Evolutionary conservation across 2,888 invertebrate species (phyloP), one percentile per base, ranked within the genome.

Genomic region (Tetheella fluctuosa): DNA sequence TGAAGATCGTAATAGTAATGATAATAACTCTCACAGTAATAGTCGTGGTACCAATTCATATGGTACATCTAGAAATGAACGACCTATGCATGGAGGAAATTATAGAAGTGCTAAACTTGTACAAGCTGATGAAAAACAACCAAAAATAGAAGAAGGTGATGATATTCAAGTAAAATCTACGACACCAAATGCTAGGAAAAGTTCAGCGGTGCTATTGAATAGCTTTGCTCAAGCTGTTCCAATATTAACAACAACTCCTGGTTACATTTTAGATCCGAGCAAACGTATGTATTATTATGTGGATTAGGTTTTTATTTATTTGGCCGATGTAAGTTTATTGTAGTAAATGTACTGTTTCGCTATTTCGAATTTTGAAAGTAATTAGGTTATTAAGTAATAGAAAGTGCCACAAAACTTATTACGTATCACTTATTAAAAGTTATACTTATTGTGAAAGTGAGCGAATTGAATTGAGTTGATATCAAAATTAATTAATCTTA

Each of bases 281-380:
- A 92, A 93, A 81, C 81, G 93, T 68, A 90, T 90, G 89, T 93
- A 93, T 74, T 93, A 91, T 70, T 93, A 91, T 64, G 90, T 92
- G 20, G 93, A 93, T 58, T 42, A 37, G 20, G 34, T 15, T 8
- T 17, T 55, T 48, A 55, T 55, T 54, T 17, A 37, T 23, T 53
- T 34, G 52, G 23, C 34, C 15, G 53, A 37, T 57, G 23, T 53
- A 28, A 48, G 37, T 60, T 52, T 30, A 37, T n/a, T 54, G 28
- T 48, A 15, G n/a, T 54, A 28, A n/a, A n/a, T 54, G n/a, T 25
- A 15, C 25, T 20, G 25, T 23, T 28, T 25, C n/a, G 23, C 25
- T 52, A 52, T 56, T n/a, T 25, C 54, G 54, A 42, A 20, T 23
- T 52, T 28, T 62, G 58, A 59, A 61, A 64, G 67, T 73, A 74